A percentile compares a stretch with the other conserved stretches of the same genome.
phyloP scores from a whole-genome alignment of 2,113 vertebrate genomes.

The Chionis minor region DNA sequence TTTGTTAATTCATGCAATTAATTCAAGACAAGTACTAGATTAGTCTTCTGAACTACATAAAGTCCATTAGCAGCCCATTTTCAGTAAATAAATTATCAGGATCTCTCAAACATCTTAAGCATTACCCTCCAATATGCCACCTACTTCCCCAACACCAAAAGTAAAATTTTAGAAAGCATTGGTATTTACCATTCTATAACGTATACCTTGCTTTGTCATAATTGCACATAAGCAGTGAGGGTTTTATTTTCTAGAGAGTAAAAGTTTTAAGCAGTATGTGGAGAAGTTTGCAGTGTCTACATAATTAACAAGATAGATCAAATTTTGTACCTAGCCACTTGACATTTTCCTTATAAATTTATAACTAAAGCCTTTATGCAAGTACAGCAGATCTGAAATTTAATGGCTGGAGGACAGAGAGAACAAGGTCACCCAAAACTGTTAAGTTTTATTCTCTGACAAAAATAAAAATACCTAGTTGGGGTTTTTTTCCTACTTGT shows the following conservation, averaged over 20 bases:
- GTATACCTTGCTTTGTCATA: background rate
- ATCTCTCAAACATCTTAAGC: background rate
- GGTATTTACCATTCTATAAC: background rate
- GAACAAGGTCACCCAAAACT: conserved; percentile 38
- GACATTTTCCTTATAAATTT: conserved; percentile 32
- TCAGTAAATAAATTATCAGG: background rate
- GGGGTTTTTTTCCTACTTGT: background rate
- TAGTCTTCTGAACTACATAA: background rate
- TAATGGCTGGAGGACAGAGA: conserved; percentile 3
- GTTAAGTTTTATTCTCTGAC: background rate
- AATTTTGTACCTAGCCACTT: background rate
- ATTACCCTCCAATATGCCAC: background rate
- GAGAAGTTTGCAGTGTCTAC: background rate
- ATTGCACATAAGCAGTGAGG: background rate
- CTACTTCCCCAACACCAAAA: background rate
- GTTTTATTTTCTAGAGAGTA: background rate
- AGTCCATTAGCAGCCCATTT: background rate
- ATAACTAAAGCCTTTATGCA: conserved; percentile 25
- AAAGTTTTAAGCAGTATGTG: background rate
- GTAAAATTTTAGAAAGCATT: background rate
- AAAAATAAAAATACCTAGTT: background rate
- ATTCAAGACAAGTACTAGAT: background rate
- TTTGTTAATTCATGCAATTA: background rate
- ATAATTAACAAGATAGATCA: background rate
- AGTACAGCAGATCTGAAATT: conserved; percentile 21